A percentile compares a stretch with the other conserved stretches of the same genome.
These are phyloP conservation scores for Grallaria varia DNA, from an alignment of 2,113 vertebrate genomes.

Conservation along the genomic window DNA sequence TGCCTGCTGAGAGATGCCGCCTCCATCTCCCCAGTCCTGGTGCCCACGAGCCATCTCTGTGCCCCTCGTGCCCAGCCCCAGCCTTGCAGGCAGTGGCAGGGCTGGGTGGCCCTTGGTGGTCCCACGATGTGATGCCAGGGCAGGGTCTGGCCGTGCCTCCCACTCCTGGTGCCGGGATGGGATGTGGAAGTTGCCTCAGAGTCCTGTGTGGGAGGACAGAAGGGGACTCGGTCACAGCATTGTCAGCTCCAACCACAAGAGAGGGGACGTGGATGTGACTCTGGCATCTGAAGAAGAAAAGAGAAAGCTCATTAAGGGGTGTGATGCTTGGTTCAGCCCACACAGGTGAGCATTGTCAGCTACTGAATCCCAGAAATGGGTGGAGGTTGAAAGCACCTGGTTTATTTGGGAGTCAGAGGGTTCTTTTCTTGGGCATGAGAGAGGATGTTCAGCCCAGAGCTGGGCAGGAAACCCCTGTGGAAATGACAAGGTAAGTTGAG, in stretches of 20 bases:
- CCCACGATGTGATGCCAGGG: fast-evolving
- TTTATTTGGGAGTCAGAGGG: background rate
- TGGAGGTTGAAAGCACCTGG: background rate
- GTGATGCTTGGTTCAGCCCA: background rate
- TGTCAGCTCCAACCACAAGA: background rate
- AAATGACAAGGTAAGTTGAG: background rate
- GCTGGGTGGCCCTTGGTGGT: background rate
- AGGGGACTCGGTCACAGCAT: background rate
- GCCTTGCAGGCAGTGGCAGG: fast-evolving
- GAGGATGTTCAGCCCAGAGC: background rate
- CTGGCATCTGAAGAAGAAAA: constrained; percentile 43
- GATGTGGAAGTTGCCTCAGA: background rate
- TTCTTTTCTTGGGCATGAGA: background rate
- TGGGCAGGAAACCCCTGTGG: fast-evolving
- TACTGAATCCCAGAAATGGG: background rate
- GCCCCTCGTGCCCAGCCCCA: background rate
- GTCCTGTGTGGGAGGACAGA: background rate
- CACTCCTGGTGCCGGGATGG: background rate
- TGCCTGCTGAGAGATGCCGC: background rate
- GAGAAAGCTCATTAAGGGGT: background rate
- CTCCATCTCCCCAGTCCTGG: background rate
- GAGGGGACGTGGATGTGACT: background rate
- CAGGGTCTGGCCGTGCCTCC: background rate
- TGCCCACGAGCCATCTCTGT: background rate
- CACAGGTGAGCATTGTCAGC: background rate